These are phyloP conservation scores for Rhorus exstirpatorius DNA, from an alignment of 2,888 invertebrate species.

Conservation along the genomic window DNA sequence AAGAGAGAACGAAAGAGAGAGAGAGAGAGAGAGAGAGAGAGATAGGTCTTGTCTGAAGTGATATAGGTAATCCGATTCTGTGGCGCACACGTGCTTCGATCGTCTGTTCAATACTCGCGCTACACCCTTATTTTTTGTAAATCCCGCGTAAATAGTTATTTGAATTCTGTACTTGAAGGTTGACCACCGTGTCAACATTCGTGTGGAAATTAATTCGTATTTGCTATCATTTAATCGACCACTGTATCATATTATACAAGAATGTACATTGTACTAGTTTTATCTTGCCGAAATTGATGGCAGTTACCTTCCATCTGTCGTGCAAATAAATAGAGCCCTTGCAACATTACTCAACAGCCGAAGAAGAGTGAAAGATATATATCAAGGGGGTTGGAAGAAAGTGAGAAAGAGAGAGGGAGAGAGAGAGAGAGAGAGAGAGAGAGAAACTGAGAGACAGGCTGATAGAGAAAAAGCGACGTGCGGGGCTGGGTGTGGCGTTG, in stretches of 20 bases:
- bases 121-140: not conserved
- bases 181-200: too few relatives aligned
- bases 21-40: slow-evolving; percentile 6
- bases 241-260: not conserved
- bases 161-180: too few relatives aligned
- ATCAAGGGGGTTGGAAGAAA: slow-evolving; percentile 7
- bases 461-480: slow-evolving; percentile 10
- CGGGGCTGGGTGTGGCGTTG: slow-evolving; percentile 44
- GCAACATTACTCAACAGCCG: slow-evolving; percentile 20
- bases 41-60: not conserved
- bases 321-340: slow-evolving; percentile 35
- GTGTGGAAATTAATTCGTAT: too few relatives aligned
- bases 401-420: not conserved
- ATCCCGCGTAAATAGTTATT: not conserved
- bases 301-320: slow-evolving; percentile 5
- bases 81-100: slow-evolving; percentile 18
- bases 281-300: slow-evolving; percentile 22
- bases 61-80: not conserved
- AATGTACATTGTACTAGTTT: slow-evolving; percentile 1
- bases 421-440: slow-evolving; percentile 11
- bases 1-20: not conserved
- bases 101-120: not conserved
- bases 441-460: not conserved
- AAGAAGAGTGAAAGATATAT: slow-evolving; percentile 53
- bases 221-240: too few relatives aligned